Evolutionary conservation across 2,888 invertebrate species (phyloP).

Genomic region (Scelioninae gen. 2): DNA sequence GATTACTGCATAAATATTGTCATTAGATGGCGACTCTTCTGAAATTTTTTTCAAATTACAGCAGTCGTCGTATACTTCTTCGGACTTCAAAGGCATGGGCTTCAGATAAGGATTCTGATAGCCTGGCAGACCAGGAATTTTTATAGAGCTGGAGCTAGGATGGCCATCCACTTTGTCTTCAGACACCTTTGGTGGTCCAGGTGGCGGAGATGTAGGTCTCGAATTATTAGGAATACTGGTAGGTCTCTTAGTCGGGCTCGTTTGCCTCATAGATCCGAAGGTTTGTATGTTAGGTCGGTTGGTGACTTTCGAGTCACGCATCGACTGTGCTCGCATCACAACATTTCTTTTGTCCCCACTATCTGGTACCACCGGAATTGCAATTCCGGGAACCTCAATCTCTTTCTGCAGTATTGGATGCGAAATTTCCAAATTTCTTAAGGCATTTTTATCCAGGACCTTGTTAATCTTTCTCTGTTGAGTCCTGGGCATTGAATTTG

Average conservation of each 20-base stretch:
- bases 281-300: constrained; percentile 82
- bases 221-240: constrained; percentile 82
- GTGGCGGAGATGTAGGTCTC: constrained; percentile 87
- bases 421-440: constrained; percentile 88
- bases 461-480: constrained; percentile 81
- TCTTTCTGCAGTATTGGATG: constrained; percentile 86
- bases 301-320: constrained; percentile 79
- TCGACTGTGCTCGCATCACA: constrained; percentile 88
- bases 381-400: constrained; percentile 79
- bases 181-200: constrained; percentile 78
- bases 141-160: constrained; percentile 58
- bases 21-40: constrained; percentile 79
- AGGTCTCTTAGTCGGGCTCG: constrained; percentile 81
- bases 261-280: constrained; percentile 89
- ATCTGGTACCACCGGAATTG: constrained; percentile 78
- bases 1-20: constrained; percentile 92
- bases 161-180: constrained; percentile 62
- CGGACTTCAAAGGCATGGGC: constrained; percentile 72
- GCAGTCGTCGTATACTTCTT: constrained; percentile 85
- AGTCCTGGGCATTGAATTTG: constrained; percentile 79
- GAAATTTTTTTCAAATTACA: constrained; percentile 81
- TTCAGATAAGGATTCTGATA: constrained; percentile 78
- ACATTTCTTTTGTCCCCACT: constrained; percentile 78
- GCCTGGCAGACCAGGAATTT: constrained; percentile 77
- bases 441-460: constrained; percentile 81